Evolutionary conservation across 23 tunicate genomes (phyloP).

Genomic region (Diplosoma virens): DNA sequence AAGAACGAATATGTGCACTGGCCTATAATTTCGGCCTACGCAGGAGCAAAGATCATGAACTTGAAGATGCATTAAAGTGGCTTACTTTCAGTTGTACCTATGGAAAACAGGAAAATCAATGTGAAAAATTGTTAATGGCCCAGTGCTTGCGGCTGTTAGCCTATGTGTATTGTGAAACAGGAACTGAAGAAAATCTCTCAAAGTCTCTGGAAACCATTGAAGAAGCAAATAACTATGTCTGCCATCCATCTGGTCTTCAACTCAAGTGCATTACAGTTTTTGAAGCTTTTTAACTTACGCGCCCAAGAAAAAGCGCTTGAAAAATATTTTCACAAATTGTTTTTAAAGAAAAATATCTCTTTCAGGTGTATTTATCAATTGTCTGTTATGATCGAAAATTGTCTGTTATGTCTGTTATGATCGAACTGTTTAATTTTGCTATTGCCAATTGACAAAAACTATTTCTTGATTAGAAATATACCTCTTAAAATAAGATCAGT

Average conservation of each 20-base stretch:
- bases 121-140: too few species aligned
- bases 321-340: too few species aligned
- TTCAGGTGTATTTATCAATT: too few species aligned
- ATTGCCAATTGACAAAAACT: too few species aligned
- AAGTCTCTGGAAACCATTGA: constrained; percentile 44
- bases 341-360: too few species aligned
- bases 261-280: constrained; percentile 27
- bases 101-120: constrained; percentile 20
- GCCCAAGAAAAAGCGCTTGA: too few species aligned
- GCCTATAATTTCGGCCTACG: constrained; percentile 52
- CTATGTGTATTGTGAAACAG: constrained; percentile 50
- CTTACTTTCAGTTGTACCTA: constrained; percentile 34
- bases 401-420: too few species aligned
- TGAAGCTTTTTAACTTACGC: too few species aligned
- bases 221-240: constrained; percentile 24
- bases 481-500: too few species aligned
- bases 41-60: constrained; percentile 9
- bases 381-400: too few species aligned
- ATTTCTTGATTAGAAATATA: too few species aligned
- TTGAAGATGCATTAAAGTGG: constrained; percentile 66
- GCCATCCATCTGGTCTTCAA: constrained; percentile 42
- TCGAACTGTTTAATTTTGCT: too few species aligned
- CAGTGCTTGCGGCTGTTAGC: constrained; percentile 52
- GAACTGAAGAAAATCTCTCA: constrained; percentile 15
- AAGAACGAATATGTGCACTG: constrained; percentile 25